Conservation (phyloP, 2,888 invertebrate genomes). For the Dendrolimus houi region DNA sequence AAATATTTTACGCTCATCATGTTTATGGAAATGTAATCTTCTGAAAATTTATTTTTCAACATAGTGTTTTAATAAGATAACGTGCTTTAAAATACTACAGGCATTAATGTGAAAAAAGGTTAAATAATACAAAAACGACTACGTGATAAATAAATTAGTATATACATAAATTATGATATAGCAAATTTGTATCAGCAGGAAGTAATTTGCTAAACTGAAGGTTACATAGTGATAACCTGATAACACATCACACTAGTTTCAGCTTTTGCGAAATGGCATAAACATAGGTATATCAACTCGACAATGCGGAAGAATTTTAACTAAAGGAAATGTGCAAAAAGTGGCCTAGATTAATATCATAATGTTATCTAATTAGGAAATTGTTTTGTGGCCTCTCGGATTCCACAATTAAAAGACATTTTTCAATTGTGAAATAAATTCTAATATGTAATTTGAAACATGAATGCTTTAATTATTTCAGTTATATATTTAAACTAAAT, state of each 20-base stretch:
- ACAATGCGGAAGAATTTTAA: constrained; percentile 4
- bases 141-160: constrained; percentile 24
- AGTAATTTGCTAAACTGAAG: constrained; percentile 69
- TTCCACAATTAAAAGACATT: too few species aligned
- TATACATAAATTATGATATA: constrained; percentile 15
- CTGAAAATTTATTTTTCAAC: too few species aligned
- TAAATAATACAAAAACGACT: constrained; percentile 1
- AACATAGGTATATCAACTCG: constrained; percentile 1
- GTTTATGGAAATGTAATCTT: too few species aligned
- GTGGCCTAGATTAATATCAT: neutral
- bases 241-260: constrained; percentile 33
- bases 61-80: too few species aligned
- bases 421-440: too few species aligned
- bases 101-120: too few species aligned
- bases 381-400: too few species aligned
- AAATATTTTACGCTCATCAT: too few species aligned
- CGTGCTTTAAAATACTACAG: too few species aligned
- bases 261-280: constrained; percentile 11
- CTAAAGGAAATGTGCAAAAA: neutral
- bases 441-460: too few species aligned
- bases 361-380: neutral
- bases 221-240: constrained; percentile 39
- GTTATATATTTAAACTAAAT: too few species aligned
- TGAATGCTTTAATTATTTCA: too few species aligned
- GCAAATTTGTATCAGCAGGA: constrained; percentile 51